phyloP scores from a whole-genome alignment of 2,113 vertebrate species.

The Trichechus manatus region DNA sequence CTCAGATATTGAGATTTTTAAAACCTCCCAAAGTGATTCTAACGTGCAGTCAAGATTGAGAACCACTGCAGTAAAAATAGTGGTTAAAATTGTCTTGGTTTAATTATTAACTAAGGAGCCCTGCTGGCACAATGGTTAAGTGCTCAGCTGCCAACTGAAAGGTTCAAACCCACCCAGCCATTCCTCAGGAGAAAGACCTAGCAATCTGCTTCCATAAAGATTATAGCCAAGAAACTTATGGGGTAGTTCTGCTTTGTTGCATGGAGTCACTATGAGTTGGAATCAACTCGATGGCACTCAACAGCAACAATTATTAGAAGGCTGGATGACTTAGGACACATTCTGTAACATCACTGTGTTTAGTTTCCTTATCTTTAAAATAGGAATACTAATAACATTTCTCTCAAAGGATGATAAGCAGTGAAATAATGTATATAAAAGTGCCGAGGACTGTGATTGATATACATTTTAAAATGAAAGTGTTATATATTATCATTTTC shows the following conservation, averaged over 20 bases:
- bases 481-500: constrained; percentile 14
- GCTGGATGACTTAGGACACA: background rate
- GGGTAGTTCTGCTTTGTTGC: too few relatives aligned
- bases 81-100: background rate
- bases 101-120: background rate
- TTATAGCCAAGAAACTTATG: too few relatives aligned
- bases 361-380: background rate
- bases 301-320: background rate
- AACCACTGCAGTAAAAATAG: background rate
- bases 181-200: too few relatives aligned
- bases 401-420: background rate
- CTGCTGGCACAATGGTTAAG: too few relatives aligned
- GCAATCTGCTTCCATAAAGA: too few relatives aligned
- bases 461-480: background rate
- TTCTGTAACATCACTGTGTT: background rate
- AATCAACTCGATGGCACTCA: too few relatives aligned
- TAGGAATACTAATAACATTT: background rate
- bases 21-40: background rate
- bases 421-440: background rate
- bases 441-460: background rate
- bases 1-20: background rate
- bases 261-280: too few relatives aligned
- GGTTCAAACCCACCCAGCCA: too few relatives aligned
- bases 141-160: too few relatives aligned
- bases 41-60: background rate